phyloP scores from a whole-genome alignment of 2,888 invertebrate species.

The Neoscelio sp. region DNA sequence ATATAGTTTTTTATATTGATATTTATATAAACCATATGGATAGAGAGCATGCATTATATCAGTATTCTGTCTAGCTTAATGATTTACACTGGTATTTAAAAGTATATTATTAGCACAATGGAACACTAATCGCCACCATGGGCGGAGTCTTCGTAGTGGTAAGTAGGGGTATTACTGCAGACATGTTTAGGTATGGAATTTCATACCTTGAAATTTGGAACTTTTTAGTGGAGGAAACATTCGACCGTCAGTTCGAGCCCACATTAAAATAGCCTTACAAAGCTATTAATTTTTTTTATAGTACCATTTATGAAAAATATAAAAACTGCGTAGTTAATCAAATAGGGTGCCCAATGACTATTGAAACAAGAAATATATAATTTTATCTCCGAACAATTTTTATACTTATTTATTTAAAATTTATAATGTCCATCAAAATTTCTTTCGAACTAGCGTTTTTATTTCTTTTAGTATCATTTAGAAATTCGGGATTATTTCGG shows the following conservation, averaged over 20 bases:
- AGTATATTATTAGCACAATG: constrained; percentile 66
- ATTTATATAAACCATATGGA: constrained; percentile 55
- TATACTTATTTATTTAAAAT: too few relatives aligned
- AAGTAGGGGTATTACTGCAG: constrained; percentile 51
- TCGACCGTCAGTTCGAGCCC: constrained; percentile 39
- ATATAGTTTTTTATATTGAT: constrained; percentile 36
- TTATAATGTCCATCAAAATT: too few relatives aligned
- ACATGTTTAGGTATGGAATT: constrained; percentile 59
- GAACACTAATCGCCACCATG: constrained; percentile 58
- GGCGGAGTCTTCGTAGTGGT: constrained; percentile 34
- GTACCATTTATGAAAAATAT: constrained; percentile 41
- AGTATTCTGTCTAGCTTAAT: constrained; percentile 60
- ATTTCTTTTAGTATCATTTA: too few relatives aligned
- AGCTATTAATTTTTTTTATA: constrained; percentile 49
- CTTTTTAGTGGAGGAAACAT: constrained; percentile 47
- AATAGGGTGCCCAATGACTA: not conserved
- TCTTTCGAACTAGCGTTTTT: too few relatives aligned
- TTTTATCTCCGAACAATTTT: too few relatives aligned
- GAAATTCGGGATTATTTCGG: too few relatives aligned
- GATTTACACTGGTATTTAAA: constrained; percentile 65
- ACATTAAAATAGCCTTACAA: constrained; percentile 48
- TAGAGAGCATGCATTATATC: constrained; percentile 51
- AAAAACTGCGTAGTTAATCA: constrained; percentile 36
- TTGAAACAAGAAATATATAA: too few relatives aligned
- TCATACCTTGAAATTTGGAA: constrained; percentile 62